phyloP scores from a whole-genome alignment of 2,888 invertebrate genomes.

The Megamerina dolium region DNA sequence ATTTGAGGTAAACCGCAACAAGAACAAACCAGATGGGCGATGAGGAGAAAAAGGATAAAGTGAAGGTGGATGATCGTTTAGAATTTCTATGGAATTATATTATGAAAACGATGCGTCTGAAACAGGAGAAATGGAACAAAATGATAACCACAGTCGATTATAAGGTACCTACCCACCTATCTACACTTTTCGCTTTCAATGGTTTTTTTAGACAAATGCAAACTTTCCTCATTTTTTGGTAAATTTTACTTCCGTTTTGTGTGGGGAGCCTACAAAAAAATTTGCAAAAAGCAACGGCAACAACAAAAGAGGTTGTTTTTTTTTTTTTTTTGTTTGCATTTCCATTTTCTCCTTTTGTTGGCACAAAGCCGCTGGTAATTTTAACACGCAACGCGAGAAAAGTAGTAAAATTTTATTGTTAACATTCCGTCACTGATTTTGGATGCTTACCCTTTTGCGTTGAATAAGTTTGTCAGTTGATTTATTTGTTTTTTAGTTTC shows the following conservation, averaged over 20 bases:
- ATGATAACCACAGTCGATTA: conserved; percentile 29
- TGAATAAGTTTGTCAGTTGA: too few species aligned
- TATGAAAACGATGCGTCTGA: conserved; percentile 33
- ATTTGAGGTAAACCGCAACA: too few species aligned
- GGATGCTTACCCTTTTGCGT: too few species aligned
- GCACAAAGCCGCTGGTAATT: neutral
- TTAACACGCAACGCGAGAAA: neutral
- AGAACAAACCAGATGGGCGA: conserved; percentile 23
- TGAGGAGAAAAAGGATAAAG: conserved; percentile 22
- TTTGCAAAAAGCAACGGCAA: neutral
- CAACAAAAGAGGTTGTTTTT: neutral
- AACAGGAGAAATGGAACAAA: conserved; percentile 37
- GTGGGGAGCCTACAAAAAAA: neutral
- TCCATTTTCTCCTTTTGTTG: too few species aligned
- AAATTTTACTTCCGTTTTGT: neutral
- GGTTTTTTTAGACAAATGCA: neutral
- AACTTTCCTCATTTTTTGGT: neutral
- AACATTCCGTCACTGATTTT: too few species aligned
- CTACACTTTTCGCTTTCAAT: neutral
- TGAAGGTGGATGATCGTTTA: conserved; percentile 26
- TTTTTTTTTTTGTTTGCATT: too few species aligned
- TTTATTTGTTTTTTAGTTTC: too few species aligned
- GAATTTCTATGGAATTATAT: conserved; percentile 35
- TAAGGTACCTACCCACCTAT: conserved; percentile 23
- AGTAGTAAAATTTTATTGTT: too few species aligned